Base-by-base conservation (phyloP, 2,113 vertebrate species). In the Puffinus mauretanicus region DNA sequence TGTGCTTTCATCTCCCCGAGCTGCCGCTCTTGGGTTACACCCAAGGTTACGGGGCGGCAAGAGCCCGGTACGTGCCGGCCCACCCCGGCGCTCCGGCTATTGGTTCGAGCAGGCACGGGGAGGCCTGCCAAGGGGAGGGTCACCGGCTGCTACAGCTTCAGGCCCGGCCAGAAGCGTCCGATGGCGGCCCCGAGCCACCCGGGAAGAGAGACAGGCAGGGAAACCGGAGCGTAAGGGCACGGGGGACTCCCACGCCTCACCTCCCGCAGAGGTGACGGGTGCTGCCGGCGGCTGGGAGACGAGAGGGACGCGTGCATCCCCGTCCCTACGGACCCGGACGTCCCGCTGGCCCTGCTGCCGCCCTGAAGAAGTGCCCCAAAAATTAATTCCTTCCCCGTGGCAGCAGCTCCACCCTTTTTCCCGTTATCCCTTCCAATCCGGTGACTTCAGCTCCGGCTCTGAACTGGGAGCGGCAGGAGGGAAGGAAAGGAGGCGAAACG, bases 401-500 rank as follows among this genome's bases (percentile, higher is more conserved):
- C 60, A 85, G 67, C 87, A 90, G 66, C 93, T 95, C 94, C 89
- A 94, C 96, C 93, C 95, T 95, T 95, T 76, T 84, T 38, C 88
- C 94, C 85, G 10, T 90, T 96, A 95, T 87, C 73, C 84, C 84
- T 95, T 97, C 91, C 95, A 97, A 93, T 91, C 75, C 5, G 0
- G 81, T 85, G 93, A 97, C 62, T 95, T 96, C 90, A 96, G 73
- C 70, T 92, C 83, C 44, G n/a, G 69, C 84, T 85, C 80, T 6
- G 8, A 94, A 89, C 72, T 89, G 93, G 92, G 88, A 96, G 93
- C 52, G 38, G 87, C 2, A 2, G 84, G 75, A 93, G 86, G 91
- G 84, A 95, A 95, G 89, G 91, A 95, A 97, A 94, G 55, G 89
- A 97, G 79, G 88, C 19, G 11, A 96, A 96, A 94, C 62, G 75